A percentile compares a stretch with the other conserved stretches of the same genome.
Conservation (phyloP, 1,140 invertebrate genomes). For the Neodiprion lecontei region DNA sequence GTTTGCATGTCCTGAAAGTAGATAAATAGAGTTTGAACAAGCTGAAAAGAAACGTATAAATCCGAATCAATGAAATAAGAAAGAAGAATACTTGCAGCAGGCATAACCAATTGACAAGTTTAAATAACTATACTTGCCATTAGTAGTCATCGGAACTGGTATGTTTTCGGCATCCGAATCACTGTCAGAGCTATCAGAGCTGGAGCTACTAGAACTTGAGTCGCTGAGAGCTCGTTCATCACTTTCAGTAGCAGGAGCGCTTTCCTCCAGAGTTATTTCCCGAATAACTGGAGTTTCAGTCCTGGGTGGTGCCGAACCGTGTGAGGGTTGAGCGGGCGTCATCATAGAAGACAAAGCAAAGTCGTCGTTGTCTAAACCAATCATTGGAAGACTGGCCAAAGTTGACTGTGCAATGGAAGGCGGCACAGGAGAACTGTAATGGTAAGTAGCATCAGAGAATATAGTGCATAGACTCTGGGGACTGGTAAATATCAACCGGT, state of each 20-base stretch:
- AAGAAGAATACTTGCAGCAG: background rate
- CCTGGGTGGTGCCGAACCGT: slow-evolving; percentile 39
- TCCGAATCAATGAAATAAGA: background rate
- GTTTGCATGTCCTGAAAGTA: slow-evolving; percentile 52
- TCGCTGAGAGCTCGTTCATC: slow-evolving; percentile 46
- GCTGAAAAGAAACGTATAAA: slow-evolving; percentile 21
- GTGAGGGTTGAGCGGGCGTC: slow-evolving; percentile 33
- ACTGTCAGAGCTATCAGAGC: slow-evolving; percentile 54
- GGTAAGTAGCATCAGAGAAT: slow-evolving; percentile 25
- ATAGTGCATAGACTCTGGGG: slow-evolving; percentile 5
- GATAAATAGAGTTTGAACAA: slow-evolving; percentile 25
- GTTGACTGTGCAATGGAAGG: slow-evolving; percentile 66
- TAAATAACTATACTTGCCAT: slow-evolving; percentile 34
- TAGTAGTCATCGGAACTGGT: slow-evolving; percentile 32
- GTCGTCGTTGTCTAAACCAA: slow-evolving; percentile 71
- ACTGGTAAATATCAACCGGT: slow-evolving; percentile 20
- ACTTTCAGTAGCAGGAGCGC: slow-evolving; percentile 28
- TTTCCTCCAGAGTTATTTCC: slow-evolving; percentile 22
- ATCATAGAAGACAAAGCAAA: slow-evolving; percentile 36
- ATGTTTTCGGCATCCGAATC: slow-evolving; percentile 50
- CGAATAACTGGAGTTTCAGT: slow-evolving; percentile 31
- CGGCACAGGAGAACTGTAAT: slow-evolving; percentile 64
- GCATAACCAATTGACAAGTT: background rate
- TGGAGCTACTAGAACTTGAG: slow-evolving; percentile 52
- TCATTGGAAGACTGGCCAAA: slow-evolving; percentile 78